Base-by-base conservation (phyloP, 2,113 vertebrate species). In the Barnardius zonarius region DNA sequence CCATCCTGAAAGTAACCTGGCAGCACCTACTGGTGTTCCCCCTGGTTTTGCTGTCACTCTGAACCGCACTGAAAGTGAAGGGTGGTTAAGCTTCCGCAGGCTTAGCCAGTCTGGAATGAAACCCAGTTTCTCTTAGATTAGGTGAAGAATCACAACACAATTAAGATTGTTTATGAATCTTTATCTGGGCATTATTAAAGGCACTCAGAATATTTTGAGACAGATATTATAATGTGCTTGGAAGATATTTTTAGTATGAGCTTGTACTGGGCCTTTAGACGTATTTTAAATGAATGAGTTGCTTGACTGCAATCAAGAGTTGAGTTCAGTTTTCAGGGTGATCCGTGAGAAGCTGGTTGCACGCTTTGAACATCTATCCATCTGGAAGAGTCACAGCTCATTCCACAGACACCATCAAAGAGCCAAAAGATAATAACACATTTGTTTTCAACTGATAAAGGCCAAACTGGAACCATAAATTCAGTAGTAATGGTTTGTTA, bases 381-480 rank as follows among this genome's bases (percentile, higher is more conserved):
- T 62, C 37, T 87, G 75, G n/a, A 90, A 83, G 72, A 85, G 62
- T 68, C 85, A 63, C 87, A 92, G 61, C 79, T 96, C 76, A 44
- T 88, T 95, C 92, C 79, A 86, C 46, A 48, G 51, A 68, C 72
- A 77, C 27, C 75, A 74, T 73, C 59, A 70, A 86, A 86, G 79
- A 86, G 43, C 43, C 48, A 73, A 61, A n/a, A 91, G 24, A 76
- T 89, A 88, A 62, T 22, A 88, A 63, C 41, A 39, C 64, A 52
- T 83, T 97, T 83, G 23, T 88, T 96, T 91, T 72, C 94, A 54
- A 81, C 55, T 74, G 76, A 86, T 81, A 51, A 75, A 93, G 55
- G 88, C 66, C 92, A 94, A 75, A 82, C 55, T 79, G 69, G 83
- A 92, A 72, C 35, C 55, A 59, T 25, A 92, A 88, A 91, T 78